Evolutionary conservation across 2,888 invertebrate species (phyloP).

Genomic region (Ochlodes sylvanus): DNA sequence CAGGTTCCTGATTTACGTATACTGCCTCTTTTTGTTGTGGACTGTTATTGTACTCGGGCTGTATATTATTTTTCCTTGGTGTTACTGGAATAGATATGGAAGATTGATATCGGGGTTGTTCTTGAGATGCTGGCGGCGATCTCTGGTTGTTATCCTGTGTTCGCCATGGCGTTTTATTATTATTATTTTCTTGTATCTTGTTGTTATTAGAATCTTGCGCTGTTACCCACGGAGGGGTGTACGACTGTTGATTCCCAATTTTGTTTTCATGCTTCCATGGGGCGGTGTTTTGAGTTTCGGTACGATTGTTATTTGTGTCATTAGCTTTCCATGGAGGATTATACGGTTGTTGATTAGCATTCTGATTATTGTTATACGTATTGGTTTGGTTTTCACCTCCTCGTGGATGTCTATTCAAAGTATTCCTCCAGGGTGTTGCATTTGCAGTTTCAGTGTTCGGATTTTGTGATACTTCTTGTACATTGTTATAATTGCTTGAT

Average conservation of each 20-base stretch:
- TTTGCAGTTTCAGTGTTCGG: slow-evolving; percentile 57
- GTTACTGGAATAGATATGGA: slow-evolving; percentile 80
- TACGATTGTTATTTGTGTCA: slow-evolving; percentile 62
- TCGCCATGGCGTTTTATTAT: slow-evolving; percentile 59
- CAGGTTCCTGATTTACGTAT: slow-evolving; percentile 77
- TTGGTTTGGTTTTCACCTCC: slow-evolving; percentile 61
- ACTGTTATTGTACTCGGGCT: slow-evolving; percentile 63
- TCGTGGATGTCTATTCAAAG: slow-evolving; percentile 65
- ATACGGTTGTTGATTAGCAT: slow-evolving; percentile 59
- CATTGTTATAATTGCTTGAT: slow-evolving; percentile 57
- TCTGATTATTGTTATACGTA: slow-evolving; percentile 59
- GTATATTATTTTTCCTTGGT: slow-evolving; percentile 65
- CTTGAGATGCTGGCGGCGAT: slow-evolving; percentile 55
- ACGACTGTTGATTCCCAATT: slow-evolving; percentile 51
- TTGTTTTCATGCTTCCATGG: slow-evolving; percentile 69
- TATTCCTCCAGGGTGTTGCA: slow-evolving; percentile 72
- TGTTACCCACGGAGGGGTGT: slow-evolving; percentile 63
- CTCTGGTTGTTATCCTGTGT: slow-evolving; percentile 55
- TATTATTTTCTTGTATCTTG: slow-evolving; percentile 56
- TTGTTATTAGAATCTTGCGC: slow-evolving; percentile 67
- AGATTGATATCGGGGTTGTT: slow-evolving; percentile 74
- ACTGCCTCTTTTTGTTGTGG: slow-evolving; percentile 72
- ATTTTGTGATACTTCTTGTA: slow-evolving; percentile 54
- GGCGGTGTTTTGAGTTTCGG: slow-evolving; percentile 59
- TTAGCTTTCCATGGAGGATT: slow-evolving; percentile 70